Evolutionary conservation across 2,888 invertebrate genomes (phyloP).

Genomic region (Clostera curtula): DNA sequence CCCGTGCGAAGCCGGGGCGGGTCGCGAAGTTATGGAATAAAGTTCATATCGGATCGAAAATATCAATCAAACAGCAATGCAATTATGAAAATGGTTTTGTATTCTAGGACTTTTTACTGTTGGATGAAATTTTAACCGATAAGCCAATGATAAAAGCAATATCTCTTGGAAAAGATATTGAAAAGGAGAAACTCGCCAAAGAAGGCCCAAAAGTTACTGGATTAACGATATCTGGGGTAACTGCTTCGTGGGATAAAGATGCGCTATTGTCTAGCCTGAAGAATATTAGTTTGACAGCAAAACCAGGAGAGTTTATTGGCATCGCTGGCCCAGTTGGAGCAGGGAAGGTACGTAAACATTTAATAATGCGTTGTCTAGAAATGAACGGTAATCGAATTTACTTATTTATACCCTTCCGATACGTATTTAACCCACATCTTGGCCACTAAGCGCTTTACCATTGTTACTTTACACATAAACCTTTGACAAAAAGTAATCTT

Average conservation of each 20-base stretch:
- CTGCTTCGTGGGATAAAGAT: conserved; percentile 52
- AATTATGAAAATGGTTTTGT: conserved; percentile 2
- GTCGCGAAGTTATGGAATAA: too few species aligned
- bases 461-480: too few species aligned
- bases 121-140: conserved; percentile 51
- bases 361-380: too few species aligned
- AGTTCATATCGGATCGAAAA: too few species aligned
- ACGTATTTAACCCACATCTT: too few species aligned
- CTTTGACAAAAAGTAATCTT: too few species aligned
- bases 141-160: conserved; percentile 17
- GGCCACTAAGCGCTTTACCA: too few species aligned
- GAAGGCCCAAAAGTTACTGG: conserved; percentile 25
- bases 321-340: conserved; percentile 84
- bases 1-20: too few species aligned
- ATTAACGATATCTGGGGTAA: conserved; percentile 51
- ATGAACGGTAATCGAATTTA: too few species aligned
- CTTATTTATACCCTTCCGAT: too few species aligned
- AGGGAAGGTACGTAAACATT: conserved; percentile 74
- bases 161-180: conserved; percentile 4
- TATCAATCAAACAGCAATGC: too few species aligned
- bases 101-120: conserved; percentile 53
- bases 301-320: conserved; percentile 76
- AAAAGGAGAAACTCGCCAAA: conserved; percentile 8
- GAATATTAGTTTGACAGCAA: conserved; percentile 61
- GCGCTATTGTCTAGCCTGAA: conserved; percentile 69